Percentiles rank a stretch among this genome's conserved stretches.
Conservation (phyloP, 2,113 vertebrate genomes). For the Esox niger region DNA sequence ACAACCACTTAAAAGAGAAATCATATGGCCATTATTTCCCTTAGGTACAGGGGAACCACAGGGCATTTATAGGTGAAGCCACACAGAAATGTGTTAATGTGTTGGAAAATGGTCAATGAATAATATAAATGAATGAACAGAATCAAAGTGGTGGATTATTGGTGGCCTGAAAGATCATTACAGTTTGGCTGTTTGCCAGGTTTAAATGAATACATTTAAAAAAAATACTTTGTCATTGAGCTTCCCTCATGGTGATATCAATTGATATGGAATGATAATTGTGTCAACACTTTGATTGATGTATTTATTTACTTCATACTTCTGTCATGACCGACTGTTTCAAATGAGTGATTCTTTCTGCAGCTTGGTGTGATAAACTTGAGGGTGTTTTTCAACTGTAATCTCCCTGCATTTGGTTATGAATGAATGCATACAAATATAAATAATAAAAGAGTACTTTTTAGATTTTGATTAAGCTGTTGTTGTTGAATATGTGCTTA, state of each 20-base stretch:
- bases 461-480: too few species aligned
- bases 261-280: conserved; percentile 50
- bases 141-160: neutral
- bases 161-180: neutral
- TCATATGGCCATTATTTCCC: conserved; percentile 61
- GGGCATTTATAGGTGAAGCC: conserved; percentile 48
- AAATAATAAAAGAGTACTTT: too few species aligned
- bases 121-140: too few species aligned
- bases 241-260: conserved; percentile 8
- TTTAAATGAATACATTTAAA: neutral
- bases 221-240: conserved; percentile 10
- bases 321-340: conserved; percentile 50
- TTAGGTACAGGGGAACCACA: conserved; percentile 19
- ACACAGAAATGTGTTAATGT: conserved; percentile 33
- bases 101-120: neutral
- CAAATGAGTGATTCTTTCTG: neutral
- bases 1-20: conserved; percentile 51
- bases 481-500: too few species aligned
- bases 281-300: conserved; percentile 47
- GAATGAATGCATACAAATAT: too few species aligned
- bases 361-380: too few species aligned
- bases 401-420: too few species aligned
- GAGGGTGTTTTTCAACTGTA: too few species aligned
- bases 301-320: conserved; percentile 8
- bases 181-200: neutral